These are phyloP conservation scores for Phrynocephalus guinanensis DNA, from an alignment of 2,797 vertebrate genomes.

Conservation along the genomic window DNA sequence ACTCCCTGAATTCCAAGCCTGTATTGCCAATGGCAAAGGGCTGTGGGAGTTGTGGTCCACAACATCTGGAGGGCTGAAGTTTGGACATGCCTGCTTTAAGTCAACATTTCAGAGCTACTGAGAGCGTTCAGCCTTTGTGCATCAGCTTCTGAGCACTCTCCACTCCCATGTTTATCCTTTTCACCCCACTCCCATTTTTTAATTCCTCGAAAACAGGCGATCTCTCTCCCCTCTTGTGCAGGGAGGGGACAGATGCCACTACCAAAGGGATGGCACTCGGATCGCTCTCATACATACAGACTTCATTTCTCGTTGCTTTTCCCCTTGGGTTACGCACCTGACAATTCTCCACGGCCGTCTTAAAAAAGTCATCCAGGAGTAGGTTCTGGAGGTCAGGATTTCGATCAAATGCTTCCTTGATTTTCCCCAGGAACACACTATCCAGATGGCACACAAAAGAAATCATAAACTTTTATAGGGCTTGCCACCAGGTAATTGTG, in stretches of 20 bases:
- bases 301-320: background rate
- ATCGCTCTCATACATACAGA: background rate
- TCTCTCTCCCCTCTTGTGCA: background rate
- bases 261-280: background rate
- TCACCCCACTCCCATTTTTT: background rate
- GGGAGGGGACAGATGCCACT: background rate
- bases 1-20: no score
- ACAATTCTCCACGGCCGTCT: conserved; percentile 87
- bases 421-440: conserved; percentile 96
- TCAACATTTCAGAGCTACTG: no score
- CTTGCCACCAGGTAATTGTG: background rate
- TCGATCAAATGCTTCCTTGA: conserved; percentile 95
- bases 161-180: background rate
- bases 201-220: background rate
- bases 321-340: conserved; percentile 82
- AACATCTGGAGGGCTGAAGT: no score
- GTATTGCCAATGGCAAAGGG: no score
- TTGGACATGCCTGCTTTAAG: no score
- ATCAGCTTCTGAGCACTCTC: no score
- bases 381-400: conserved; percentile 89
- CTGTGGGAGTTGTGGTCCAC: no score
- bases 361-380: conserved; percentile 92
- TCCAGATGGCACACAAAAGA: conserved; percentile 17
- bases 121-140: no score
- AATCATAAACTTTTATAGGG: conserved; percentile 1